Evolutionary conservation across 2,113 vertebrate species (phyloP).

Genomic region (Aix galericulata): DNA sequence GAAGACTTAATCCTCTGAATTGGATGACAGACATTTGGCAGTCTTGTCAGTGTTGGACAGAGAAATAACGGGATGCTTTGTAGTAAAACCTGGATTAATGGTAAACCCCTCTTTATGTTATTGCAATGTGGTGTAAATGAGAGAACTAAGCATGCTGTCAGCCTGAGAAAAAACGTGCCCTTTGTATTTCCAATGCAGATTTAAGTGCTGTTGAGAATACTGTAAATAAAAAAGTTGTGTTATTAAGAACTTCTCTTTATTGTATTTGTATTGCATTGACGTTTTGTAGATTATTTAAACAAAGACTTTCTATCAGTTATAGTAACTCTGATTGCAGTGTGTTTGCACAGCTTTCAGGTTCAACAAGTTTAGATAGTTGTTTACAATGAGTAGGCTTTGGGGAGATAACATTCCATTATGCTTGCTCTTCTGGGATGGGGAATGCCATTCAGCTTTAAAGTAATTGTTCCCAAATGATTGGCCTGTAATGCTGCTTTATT

Average conservation of each 20-base stretch:
- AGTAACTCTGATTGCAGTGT: constrained; percentile 36
- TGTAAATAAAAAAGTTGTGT: constrained; percentile 75
- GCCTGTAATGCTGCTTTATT: constrained; percentile 10
- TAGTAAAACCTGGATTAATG: constrained; percentile 85
- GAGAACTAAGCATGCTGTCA: constrained; percentile 76
- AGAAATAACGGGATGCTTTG: constrained; percentile 81
- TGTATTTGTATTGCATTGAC: constrained; percentile 68
- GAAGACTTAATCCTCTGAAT: constrained; percentile 81
- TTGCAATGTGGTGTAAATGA: constrained; percentile 81
- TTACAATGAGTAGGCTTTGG: constrained; percentile 45
- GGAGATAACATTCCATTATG: constrained; percentile 51
- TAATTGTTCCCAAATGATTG: constrained; percentile 46
- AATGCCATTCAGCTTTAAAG: constrained; percentile 31
- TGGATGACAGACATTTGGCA: constrained; percentile 83
- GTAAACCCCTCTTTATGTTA: constrained; percentile 83
- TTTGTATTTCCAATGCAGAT: constrained; percentile 63
- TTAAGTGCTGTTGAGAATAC: constrained; percentile 72
- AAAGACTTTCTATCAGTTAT: constrained; percentile 65
- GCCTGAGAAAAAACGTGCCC: constrained; percentile 38
- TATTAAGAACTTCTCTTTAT: constrained; percentile 71
- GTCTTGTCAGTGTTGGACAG: constrained; percentile 77
- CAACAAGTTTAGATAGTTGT: constrained; percentile 50
- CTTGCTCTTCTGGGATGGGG: background rate
- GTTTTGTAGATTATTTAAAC: constrained; percentile 69
- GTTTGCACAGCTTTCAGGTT: constrained; percentile 63